These are phyloP conservation scores for Buphagus erythrorhynchus DNA, from an alignment of 2,797 vertebrate species.

Conservation along the genomic window DNA sequence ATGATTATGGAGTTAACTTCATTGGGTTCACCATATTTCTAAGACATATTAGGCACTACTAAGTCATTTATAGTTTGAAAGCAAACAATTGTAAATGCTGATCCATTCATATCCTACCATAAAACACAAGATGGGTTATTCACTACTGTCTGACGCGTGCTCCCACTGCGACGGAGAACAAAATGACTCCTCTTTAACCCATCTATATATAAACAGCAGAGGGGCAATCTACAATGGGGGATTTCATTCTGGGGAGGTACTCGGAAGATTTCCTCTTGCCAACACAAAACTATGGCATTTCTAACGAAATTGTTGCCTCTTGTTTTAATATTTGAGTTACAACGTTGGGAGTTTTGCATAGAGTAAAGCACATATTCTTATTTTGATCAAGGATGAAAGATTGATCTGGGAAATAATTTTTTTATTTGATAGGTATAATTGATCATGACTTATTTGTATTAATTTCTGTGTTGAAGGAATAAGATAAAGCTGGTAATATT, in stretches of 20 bases:
- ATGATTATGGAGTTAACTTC: background rate
- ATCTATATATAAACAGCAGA: background rate
- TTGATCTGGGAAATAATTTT: rapidly evolving
- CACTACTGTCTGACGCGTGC: background rate
- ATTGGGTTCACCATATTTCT: background rate
- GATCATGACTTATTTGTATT: background rate
- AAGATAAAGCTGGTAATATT: background rate
- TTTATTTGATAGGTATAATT: background rate
- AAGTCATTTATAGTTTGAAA: conserved; percentile 51
- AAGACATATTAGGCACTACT: background rate
- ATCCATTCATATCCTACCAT: conserved; percentile 23
- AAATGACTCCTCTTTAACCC: background rate
- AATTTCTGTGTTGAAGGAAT: background rate
- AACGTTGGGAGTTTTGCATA: background rate
- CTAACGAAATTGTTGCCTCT: background rate
- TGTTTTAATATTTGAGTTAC: background rate
- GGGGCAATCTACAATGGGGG: conserved; percentile 19
- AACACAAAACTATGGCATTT: background rate
- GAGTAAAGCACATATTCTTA: background rate
- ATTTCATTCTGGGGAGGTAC: conserved; percentile 24
- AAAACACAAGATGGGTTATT: conserved; percentile 46
- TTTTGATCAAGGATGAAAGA: background rate
- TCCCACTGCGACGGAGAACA: background rate
- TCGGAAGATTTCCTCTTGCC: background rate
- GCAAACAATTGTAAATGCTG: conserved; percentile 57